Percentiles rank a stretch among this genome's conserved stretches.
These are phyloP conservation scores for Trichechus manatus DNA, from an alignment of 2,113 vertebrate species.

Conservation along the genomic window DNA sequence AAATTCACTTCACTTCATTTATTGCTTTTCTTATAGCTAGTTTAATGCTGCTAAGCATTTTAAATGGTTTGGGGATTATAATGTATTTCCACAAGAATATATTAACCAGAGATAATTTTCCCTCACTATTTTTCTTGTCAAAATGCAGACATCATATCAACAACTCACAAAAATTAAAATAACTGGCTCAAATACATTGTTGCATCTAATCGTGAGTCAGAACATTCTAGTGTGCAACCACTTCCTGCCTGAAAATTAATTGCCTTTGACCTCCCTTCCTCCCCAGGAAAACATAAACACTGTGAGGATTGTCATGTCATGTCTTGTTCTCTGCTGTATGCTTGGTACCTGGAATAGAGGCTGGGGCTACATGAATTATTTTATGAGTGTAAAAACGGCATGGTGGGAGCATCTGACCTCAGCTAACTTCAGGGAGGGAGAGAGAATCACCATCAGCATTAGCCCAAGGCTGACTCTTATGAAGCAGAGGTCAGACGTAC, in stretches of 20 bases:
- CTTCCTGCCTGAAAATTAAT: background rate
- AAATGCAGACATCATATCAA: background rate
- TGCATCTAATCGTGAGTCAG: background rate
- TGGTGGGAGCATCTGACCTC: too few species aligned
- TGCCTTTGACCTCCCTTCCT: background rate
- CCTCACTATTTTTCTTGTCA: background rate
- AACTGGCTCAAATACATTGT: background rate
- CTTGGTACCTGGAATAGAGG: background rate
- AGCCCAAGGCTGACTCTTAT: too few species aligned
- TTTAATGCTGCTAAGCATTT: constrained; percentile 27
- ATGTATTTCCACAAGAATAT: constrained; percentile 31
- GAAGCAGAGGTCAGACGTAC: too few species aligned
- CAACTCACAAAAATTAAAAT: background rate
- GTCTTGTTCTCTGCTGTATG: background rate
- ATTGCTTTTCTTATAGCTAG: constrained; percentile 49
- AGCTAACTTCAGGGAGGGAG: too few species aligned
- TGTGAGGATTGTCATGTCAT: fast-evolving
- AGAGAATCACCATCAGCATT: too few species aligned
- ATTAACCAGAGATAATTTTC: constrained; percentile 34
- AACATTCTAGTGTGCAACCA: background rate
- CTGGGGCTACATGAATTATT: background rate
- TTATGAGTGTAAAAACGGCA: background rate
- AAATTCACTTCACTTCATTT: constrained; percentile 68
- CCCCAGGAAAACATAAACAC: background rate
- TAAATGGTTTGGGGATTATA: constrained; percentile 38